phyloP scores from a whole-genome alignment of 2,797 vertebrate genomes.

The Acanthopagrus latus region DNA sequence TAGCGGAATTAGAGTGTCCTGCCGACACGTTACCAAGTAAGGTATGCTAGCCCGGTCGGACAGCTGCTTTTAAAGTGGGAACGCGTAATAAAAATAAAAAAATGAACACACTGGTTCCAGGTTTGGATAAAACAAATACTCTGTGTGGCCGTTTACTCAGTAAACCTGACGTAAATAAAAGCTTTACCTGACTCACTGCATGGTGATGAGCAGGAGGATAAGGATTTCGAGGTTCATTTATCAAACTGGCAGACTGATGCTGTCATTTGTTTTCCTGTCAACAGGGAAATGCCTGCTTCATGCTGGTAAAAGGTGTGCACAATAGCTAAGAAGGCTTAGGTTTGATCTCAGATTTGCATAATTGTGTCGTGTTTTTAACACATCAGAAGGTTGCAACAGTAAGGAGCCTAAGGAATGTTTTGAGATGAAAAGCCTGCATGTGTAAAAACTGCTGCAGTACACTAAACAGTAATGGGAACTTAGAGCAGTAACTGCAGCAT shows the following conservation, averaged over 20 bases:
- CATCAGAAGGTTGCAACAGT: slow-evolving; percentile 8
- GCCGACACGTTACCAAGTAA: background rate
- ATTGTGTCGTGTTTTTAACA: slow-evolving; percentile 28
- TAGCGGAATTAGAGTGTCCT: background rate
- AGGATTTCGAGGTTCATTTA: slow-evolving; percentile 8
- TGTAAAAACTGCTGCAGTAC: slow-evolving; percentile 29
- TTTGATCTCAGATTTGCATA: slow-evolving; percentile 43
- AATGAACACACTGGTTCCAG: background rate
- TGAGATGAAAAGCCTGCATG: slow-evolving; percentile 28
- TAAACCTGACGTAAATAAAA: slow-evolving; percentile 17
- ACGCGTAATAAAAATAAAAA: background rate
- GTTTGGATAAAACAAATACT: background rate
- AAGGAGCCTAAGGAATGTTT: slow-evolving; percentile 30
- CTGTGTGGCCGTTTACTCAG: slow-evolving; percentile 1
- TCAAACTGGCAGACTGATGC: slow-evolving; percentile 32
- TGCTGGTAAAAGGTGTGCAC: slow-evolving; percentile 34
- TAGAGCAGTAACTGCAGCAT: slow-evolving; percentile 1
- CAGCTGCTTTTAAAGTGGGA: background rate
- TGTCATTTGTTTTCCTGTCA: slow-evolving; percentile 45
- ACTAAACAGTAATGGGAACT: slow-evolving; percentile 28
- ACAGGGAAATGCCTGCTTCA: slow-evolving; percentile 16
- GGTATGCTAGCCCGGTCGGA: background rate
- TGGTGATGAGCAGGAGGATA: slow-evolving; percentile 17
- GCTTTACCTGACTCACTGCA: slow-evolving; percentile 3
- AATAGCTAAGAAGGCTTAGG: slow-evolving; percentile 34